Base-by-base conservation (phyloP, 2,113 vertebrate species). In the Sturnira hondurensis region DNA sequence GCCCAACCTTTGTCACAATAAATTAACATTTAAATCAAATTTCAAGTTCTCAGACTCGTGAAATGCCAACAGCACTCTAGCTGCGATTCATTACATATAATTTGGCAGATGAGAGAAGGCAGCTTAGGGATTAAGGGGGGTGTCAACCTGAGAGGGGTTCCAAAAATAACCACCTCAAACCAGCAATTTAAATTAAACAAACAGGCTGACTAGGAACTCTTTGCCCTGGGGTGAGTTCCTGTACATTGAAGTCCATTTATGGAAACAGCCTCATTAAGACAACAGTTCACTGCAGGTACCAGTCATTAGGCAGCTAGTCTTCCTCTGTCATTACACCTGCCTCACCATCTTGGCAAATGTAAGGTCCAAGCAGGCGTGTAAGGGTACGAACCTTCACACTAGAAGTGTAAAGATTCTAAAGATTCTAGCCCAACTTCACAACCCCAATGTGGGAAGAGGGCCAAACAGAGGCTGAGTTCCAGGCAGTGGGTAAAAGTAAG, bases 11-110 rank as follows among this genome's bases (percentile, higher is more conserved):
- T 95, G 96, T 91, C 73, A 4, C 61, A 87, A 93, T 88, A 89
- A 90, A 97, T 97, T 93, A 97, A 95, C 90, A 95, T 68, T 78
- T 78, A 52, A 97, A 87, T 94, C 96, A 92, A 61, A 95, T 89
- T 36, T 89, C 95, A 92, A 76, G 78, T 58, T 70, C 91, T 96
- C 68, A 86, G 88, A 78, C 71, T 73, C 16, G 0, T 19, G 50
- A 10, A 73, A 82, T 89, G 94, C 82, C 93, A 92, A 91, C 91
- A 95, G 88, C 68, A 81, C 83, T 93, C 87, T 45, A 38, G 67
- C 28, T 70, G 68, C 16, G 10, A 89, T 41, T 26, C 89, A 61
- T 91, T 92, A 80, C 93, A 91, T 85, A 1, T 58, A 83, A 95
- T 93, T 90, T 96, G 95, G 93, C 91, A 82, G 91, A 86, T 50